Percentiles rank a stretch among this genome's conserved stretches.
Conservation (phyloP, 1,140 invertebrate species). For the Plutomurus gul region DNA sequence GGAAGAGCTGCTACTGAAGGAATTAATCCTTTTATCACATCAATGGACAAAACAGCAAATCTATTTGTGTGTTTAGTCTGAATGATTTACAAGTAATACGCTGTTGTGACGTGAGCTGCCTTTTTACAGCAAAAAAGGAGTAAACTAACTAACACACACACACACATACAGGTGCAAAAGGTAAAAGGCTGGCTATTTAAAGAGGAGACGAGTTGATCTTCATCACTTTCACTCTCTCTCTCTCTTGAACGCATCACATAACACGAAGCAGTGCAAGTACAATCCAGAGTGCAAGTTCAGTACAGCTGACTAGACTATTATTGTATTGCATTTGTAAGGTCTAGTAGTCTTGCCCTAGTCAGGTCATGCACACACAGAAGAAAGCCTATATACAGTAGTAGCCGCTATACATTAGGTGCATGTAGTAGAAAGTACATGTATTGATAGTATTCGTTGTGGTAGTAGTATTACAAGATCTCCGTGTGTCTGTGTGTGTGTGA, state of each 20-base stretch:
- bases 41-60: too few species aligned
- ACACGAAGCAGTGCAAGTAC: background rate
- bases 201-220: background rate
- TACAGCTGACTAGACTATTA: background rate
- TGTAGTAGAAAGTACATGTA: too few species aligned
- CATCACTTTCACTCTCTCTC: background rate
- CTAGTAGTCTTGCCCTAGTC: too few species aligned
- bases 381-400: too few species aligned
- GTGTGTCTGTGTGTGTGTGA: background rate
- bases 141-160: background rate
- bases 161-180: constrained; percentile 1
- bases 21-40: too few species aligned
- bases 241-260: background rate
- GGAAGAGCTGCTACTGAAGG: too few species aligned
- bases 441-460: too few species aligned
- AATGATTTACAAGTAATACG: background rate
- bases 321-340: background rate
- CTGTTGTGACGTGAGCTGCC: background rate
- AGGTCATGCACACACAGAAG: too few species aligned
- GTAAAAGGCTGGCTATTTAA: constrained; percentile 17
- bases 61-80: too few species aligned
- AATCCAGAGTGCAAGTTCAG: background rate
- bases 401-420: too few species aligned
- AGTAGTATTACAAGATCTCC: too few species aligned
- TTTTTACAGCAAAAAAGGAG: background rate